A percentile compares a stretch with the other conserved stretches of the same genome.
Evolutionary conservation across 1,140 invertebrate species (phyloP).

Genomic region (Danaus melanippus): DNA sequence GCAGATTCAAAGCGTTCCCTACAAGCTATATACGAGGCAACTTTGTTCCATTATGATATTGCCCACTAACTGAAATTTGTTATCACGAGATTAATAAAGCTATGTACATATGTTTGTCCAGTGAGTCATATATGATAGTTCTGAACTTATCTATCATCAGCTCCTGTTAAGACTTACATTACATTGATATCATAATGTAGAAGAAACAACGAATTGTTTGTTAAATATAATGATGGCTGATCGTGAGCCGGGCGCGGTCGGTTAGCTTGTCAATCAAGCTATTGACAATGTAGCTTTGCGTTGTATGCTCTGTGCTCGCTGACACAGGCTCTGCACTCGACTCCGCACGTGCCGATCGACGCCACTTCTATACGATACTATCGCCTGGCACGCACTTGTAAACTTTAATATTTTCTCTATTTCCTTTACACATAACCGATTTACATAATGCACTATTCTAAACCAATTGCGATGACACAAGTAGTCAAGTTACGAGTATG

Average conservation of each 20-base stretch:
- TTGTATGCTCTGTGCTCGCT: conserved; percentile 35
- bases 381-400: conserved; percentile 34
- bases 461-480: too few relatives aligned
- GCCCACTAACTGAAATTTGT: conserved; percentile 60
- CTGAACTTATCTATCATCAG: conserved; percentile 24
- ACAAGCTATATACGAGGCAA: conserved; percentile 42
- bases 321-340: conserved; percentile 51
- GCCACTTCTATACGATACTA: conserved; percentile 48
- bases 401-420: background rate
- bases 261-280: conserved; percentile 61
- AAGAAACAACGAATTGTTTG: conserved; percentile 3
- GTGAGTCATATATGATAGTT: conserved; percentile 25
- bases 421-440: too few relatives aligned
- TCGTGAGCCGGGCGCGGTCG: conserved; percentile 30
- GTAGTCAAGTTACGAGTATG: too few relatives aligned
- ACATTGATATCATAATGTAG: too few relatives aligned
- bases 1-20: conserved; percentile 44
- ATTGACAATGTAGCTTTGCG: conserved; percentile 52
- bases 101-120: conserved; percentile 35
- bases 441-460: too few relatives aligned
- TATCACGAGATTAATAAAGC: conserved; percentile 47
- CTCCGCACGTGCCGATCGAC: conserved; percentile 59
- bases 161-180: too few relatives aligned
- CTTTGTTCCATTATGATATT: conserved; percentile 63
- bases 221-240: conserved; percentile 4